Evolutionary conservation across 2,888 invertebrate species (phyloP).

Genomic region (Teinopalpus imperialis): DNA sequence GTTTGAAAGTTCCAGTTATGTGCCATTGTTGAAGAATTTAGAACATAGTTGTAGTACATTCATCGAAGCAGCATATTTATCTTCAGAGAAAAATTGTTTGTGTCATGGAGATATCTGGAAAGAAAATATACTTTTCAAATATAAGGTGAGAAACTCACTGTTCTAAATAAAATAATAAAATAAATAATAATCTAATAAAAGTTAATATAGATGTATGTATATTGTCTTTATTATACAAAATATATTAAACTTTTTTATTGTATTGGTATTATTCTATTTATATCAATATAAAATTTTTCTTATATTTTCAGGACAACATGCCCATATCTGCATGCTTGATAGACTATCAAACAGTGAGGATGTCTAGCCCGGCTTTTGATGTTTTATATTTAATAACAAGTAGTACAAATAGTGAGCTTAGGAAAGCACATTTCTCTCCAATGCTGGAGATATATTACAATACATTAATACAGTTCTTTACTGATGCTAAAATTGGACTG

Average conservation of each 20-base stretch:
- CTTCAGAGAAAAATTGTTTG: constrained; percentile 48
- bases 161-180: too few species aligned
- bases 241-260: too few species aligned
- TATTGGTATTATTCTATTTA: too few species aligned
- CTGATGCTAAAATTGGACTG: constrained; percentile 37
- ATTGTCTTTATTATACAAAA: too few species aligned
- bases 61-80: constrained; percentile 41
- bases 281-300: too few species aligned
- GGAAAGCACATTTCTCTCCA: constrained; percentile 42
- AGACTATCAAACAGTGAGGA: constrained; percentile 65
- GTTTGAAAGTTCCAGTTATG: constrained; percentile 50
- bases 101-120: constrained; percentile 77
- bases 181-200: too few species aligned
- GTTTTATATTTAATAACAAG: constrained; percentile 58
- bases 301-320: constrained; percentile 50
- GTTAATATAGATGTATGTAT: too few species aligned
- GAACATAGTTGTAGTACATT: constrained; percentile 44
- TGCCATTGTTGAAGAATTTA: constrained; percentile 44
- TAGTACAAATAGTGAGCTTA: constrained; percentile 50
- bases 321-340: constrained; percentile 62
- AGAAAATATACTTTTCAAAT: constrained; percentile 68
- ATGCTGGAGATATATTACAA: constrained; percentile 55
- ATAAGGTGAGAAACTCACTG: constrained; percentile 54
- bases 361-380: constrained; percentile 64
- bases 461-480: constrained; percentile 44